A percentile compares a stretch with the other conserved stretches of the same genome.
These are phyloP conservation scores for Myocastor coypus DNA, from an alignment of 2,113 vertebrate species.

Conservation along the genomic window DNA sequence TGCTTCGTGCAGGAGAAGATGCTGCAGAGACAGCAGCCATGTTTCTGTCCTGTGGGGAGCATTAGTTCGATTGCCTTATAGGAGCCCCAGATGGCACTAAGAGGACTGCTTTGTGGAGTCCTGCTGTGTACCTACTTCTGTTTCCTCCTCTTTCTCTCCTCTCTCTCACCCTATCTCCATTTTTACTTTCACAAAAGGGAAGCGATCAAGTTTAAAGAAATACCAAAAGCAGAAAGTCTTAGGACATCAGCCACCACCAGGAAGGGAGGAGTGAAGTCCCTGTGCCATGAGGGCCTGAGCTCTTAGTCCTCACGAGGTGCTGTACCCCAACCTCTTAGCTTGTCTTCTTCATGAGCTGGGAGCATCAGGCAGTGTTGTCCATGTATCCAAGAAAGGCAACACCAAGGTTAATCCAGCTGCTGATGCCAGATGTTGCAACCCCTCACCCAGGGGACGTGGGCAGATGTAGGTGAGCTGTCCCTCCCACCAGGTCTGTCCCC, in stretches of 20 bases:
- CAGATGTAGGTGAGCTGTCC: fast-evolving
- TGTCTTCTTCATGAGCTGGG: not conserved
- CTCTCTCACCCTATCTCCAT: not conserved
- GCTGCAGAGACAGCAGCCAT: not conserved
- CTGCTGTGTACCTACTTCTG: not conserved
- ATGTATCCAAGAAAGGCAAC: not conserved
- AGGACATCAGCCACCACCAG: not conserved
- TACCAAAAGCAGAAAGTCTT: not conserved
- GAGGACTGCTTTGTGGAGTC: not conserved
- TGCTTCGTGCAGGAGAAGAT: not conserved
- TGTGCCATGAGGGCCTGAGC: not conserved
- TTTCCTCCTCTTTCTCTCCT: not conserved
- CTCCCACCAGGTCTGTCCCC: not conserved
- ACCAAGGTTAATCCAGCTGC: not conserved
- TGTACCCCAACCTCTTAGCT: not conserved
- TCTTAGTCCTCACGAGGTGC: not conserved
- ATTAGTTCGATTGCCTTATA: not conserved
- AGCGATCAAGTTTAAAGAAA: slow-evolving; percentile 56
- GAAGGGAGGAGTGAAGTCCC: not conserved
- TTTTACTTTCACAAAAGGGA: not conserved
- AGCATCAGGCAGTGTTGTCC: not conserved
- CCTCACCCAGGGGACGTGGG: not conserved
- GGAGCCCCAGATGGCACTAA: not conserved
- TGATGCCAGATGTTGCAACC: not conserved
- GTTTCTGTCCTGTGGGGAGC: not conserved